A percentile compares a stretch with the other conserved stretches of the same genome.
Conservation (phyloP, 2,113 vertebrate genomes). For the Semicossyphus pulcher region DNA sequence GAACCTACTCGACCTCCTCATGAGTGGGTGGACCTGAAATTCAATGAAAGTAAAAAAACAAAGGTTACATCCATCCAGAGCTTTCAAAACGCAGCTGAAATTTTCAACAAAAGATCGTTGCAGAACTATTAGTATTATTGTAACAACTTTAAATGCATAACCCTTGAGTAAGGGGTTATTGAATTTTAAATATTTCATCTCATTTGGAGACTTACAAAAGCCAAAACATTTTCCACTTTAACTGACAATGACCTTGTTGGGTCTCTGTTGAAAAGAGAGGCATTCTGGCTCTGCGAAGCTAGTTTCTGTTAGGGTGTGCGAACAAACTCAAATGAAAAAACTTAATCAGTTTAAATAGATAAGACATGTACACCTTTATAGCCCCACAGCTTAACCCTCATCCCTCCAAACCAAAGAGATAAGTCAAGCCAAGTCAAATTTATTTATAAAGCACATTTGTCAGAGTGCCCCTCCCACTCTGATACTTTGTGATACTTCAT, state of each 20-base stretch:
- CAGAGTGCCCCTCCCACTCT: no score
- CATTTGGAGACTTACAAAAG: background rate
- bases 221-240: background rate
- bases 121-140: background rate
- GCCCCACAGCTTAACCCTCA: no score
- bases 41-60: constrained; percentile 46
- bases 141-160: background rate
- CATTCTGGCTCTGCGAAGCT: no score
- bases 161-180: background rate
- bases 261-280: no score
- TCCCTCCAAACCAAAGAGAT: no score
- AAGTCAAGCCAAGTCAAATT: no score
- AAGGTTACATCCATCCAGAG: constrained; percentile 44
- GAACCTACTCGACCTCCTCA: constrained; percentile 42
- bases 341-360: no score
- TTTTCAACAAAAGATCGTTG: background rate
- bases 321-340: no score
- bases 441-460: no score
- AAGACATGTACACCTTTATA: no score
- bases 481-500: no score
- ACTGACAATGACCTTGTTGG: background rate
- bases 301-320: no score
- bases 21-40: constrained; percentile 65
- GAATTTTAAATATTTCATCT: background rate
- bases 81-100: constrained; percentile 8